phyloP scores from a whole-genome alignment of 2,113 vertebrate genomes.

The Struthidea cinerea region DNA sequence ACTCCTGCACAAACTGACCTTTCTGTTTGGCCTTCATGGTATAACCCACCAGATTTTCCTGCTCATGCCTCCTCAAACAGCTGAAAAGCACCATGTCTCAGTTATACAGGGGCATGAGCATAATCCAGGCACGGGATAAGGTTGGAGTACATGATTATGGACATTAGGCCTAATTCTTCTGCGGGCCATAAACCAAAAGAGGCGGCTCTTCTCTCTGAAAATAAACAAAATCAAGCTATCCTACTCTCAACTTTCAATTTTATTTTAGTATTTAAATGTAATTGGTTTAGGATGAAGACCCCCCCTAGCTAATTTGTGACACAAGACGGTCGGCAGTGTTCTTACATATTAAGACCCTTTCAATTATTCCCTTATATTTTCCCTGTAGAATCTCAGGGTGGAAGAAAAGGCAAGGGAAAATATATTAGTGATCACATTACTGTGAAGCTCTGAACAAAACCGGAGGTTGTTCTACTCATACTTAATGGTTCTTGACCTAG shows the following conservation, averaged over 20 bases:
- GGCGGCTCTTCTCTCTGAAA: not conserved
- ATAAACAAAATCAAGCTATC: not conserved
- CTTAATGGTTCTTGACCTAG: not conserved
- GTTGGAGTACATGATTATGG: not conserved
- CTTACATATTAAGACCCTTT: constrained; percentile 24
- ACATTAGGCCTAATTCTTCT: not conserved
- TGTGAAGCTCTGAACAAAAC: not conserved
- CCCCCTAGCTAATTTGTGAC: not conserved
- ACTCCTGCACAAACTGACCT: not conserved
- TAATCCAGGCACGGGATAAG: not conserved
- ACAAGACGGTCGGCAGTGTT: constrained; percentile 17
- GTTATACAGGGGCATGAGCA: accelerated
- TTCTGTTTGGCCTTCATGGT: not conserved
- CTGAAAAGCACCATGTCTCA: not conserved
- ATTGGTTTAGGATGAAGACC: constrained; percentile 41
- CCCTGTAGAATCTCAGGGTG: not conserved
- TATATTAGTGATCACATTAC: not conserved
- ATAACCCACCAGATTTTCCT: not conserved
- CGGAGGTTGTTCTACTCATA: not conserved
- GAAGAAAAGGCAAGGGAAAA: not conserved
- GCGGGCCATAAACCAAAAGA: not conserved
- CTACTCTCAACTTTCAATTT: not conserved
- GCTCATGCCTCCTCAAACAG: not conserved
- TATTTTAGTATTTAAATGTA: not conserved
- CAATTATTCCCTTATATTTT: not conserved